phyloP scores from a whole-genome alignment of 2,797 vertebrate species.

The Phoeniculus purpureus region DNA sequence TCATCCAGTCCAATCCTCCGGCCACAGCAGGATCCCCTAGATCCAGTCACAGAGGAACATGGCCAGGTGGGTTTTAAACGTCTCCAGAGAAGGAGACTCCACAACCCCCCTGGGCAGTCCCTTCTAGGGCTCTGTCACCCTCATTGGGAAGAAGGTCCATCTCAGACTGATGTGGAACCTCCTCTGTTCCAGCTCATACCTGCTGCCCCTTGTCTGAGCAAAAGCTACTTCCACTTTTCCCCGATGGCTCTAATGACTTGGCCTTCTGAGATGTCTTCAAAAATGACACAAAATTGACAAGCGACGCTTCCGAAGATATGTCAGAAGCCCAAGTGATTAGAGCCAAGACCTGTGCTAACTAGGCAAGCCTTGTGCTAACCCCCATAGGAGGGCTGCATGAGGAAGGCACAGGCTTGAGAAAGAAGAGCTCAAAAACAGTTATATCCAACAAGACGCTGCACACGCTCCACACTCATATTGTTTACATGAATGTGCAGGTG shows the following conservation, averaged over 20 bases:
- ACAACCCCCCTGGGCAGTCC: no score
- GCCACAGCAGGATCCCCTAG: no score
- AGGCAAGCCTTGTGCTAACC: background rate
- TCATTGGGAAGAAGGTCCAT: no score
- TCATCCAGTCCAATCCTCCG: no score
- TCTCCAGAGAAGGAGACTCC: no score
- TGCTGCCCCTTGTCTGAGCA: background rate
- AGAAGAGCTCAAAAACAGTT: background rate
- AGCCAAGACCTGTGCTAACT: background rate
- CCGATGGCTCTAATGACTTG: background rate
- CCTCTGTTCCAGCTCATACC: no score
- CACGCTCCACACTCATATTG: background rate
- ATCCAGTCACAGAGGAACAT: no score
- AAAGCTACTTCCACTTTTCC: conserved; percentile 16
- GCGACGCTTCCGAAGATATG: no score
- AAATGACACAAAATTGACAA: background rate
- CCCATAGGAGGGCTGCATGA: background rate
- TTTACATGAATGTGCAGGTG: background rate
- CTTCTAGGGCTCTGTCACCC: no score
- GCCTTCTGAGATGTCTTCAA: background rate
- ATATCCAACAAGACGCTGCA: background rate
- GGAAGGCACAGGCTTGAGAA: background rate
- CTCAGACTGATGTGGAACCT: no score
- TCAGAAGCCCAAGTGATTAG: no score
- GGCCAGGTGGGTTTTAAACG: no score